A percentile compares a stretch with the other conserved stretches of the same genome.
phyloP scores from a whole-genome alignment of 2,888 invertebrate species.

The Byasa hedistus region DNA sequence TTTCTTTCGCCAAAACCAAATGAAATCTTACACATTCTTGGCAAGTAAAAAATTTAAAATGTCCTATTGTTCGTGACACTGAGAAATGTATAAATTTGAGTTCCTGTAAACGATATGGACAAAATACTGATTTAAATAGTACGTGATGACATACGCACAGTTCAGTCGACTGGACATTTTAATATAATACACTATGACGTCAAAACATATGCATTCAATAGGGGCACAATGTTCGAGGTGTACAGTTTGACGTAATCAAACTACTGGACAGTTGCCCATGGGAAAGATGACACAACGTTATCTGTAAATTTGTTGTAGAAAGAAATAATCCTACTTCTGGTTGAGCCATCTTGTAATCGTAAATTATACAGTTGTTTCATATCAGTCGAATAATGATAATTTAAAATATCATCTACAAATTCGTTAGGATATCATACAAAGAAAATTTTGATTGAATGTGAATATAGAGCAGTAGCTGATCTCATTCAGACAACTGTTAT shows the following conservation, averaged over 20 bases:
- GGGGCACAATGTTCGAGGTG: constrained; percentile 17
- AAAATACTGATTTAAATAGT: not conserved
- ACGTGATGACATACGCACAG: constrained; percentile 2
- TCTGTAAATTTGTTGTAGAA: constrained; percentile 7
- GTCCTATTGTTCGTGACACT: too few relatives aligned
- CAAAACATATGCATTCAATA: constrained; percentile 35
- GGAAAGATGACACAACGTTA: constrained; percentile 25
- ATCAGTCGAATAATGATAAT: too few relatives aligned
- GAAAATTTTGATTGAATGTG: too few relatives aligned
- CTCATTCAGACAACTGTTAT: too few relatives aligned
- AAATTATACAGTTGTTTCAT: too few relatives aligned
- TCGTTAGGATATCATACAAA: too few relatives aligned
- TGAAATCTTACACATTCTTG: too few relatives aligned
- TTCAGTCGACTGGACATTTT: not conserved
- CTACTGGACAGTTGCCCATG: constrained; percentile 30
- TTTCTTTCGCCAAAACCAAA: too few relatives aligned
- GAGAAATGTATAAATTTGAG: not conserved
- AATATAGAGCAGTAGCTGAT: too few relatives aligned
- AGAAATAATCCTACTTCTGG: not conserved
- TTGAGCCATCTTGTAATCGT: too few relatives aligned
- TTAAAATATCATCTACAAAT: too few relatives aligned
- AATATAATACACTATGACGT: constrained; percentile 28
- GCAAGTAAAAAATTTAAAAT: too few relatives aligned
- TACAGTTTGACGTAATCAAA: constrained; percentile 27
- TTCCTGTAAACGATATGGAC: constrained; percentile 1